These are phyloP conservation scores for Monopterus albus DNA, from an alignment of 2,113 vertebrate species.

Conservation along the genomic window DNA sequence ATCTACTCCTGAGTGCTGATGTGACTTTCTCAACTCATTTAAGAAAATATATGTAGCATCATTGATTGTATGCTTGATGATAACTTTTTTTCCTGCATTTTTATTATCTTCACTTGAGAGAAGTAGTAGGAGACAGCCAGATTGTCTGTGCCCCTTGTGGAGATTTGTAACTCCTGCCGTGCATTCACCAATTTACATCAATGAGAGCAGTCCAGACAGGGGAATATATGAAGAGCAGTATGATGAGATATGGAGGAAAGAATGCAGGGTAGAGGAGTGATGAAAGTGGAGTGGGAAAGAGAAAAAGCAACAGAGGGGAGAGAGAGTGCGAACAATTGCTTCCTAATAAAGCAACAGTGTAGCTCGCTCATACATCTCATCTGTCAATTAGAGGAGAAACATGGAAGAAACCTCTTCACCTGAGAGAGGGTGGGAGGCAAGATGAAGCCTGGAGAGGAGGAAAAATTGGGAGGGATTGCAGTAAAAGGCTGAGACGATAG, in stretches of 20 bases:
- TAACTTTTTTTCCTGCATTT: conserved; percentile 12
- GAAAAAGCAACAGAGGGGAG: conserved; percentile 17
- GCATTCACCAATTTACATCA: conserved; percentile 64
- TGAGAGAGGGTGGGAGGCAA: conserved; percentile 62
- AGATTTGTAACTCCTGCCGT: conserved; percentile 46
- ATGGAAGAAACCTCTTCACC: conserved; percentile 79
- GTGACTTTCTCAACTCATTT: not conserved
- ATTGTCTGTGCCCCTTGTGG: conserved; percentile 32
- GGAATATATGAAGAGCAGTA: conserved; percentile 44
- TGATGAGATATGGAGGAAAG: conserved; percentile 56
- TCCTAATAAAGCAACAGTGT: conserved; percentile 80
- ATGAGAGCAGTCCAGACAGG: conserved; percentile 37
- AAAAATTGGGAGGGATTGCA: conserved; percentile 30
- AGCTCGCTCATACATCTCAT: conserved; percentile 78
- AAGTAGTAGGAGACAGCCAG: conserved; percentile 17
- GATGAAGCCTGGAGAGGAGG: conserved; percentile 42
- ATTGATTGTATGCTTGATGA: conserved; percentile 16
- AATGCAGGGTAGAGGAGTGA: conserved; percentile 25
- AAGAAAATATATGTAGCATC: conserved; percentile 8
- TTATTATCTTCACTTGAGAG: conserved; percentile 33
- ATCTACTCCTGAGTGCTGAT: conserved; percentile 15
- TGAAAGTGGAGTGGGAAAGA: conserved; percentile 7
- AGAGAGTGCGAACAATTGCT: conserved; percentile 64
- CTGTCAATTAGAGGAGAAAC: conserved; percentile 74
- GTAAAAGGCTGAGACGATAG: conserved; percentile 36